Evolutionary conservation across 2,888 invertebrate species (phyloP), one percentile per base, ranked within the genome.

Genomic region (Hypsopygia costalis): DNA sequence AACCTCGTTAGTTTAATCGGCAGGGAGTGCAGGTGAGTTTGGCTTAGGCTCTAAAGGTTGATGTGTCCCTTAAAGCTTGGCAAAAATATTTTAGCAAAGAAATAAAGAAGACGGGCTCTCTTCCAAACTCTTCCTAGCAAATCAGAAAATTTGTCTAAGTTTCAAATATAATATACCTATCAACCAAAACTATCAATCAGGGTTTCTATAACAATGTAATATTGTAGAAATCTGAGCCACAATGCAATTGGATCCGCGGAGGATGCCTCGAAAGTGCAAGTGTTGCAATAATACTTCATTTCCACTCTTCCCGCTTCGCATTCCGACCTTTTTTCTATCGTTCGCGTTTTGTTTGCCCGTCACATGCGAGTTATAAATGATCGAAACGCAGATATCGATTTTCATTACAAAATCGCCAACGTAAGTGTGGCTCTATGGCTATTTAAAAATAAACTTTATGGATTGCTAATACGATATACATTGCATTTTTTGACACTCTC

Each of bases 211-310:
- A 16, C 56, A 52, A 52, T 50, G 38, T 28, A 44, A 67, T 61
- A 62, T 60, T 62, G 46, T 41, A 48, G 71, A 65, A 74, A 76
- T 67, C 68, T 56, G 65, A 72, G 62, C 49, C 51, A 45, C 45
- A 53, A 48, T 52, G 78, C 62, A 69, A 78, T 63, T 52, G 49
- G 70, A 73, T 58, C 53, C 55, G 53, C 68, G 67, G 71, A 69
- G 62, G 67, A 62, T 65, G 57, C 68, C 64, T 72, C 63, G 83
- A 89, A 87, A 89, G 87, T 85, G 89, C 87, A 89, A 89, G 89
- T 89, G 89, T 86, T 79, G 72, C 82, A 77, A 85, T 80, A 82
- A 82, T 82, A 79, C 82, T 81, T 81, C 73, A 80, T 81, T 81
- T 81, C 78, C 75, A 72, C 77, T 78, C 69, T 70, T 67, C 70